Base-by-base conservation (phyloP, 2,797 vertebrate genomes). In the Danio tinwini region DNA sequence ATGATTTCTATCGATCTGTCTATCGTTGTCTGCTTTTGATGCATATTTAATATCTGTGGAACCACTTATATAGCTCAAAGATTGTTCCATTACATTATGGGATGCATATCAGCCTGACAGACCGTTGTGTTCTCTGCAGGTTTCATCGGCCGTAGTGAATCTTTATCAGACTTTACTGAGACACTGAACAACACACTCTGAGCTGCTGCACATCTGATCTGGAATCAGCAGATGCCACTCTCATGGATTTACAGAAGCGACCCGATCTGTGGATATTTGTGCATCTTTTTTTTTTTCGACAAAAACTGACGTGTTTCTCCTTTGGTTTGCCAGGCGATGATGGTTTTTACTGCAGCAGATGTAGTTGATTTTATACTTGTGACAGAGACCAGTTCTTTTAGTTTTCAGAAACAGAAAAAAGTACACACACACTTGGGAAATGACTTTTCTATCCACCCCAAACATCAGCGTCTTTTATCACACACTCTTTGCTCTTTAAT, bases 101-200 rank as follows among this genome's bases (percentile, higher is more conserved):
- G 65, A n/a, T 50, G 65, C 1, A 4, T 12, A 0, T 14, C 12
- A 7, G 6, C 12, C 7, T 6, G 8, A 42, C 29, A 0, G 58
- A 3, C 29, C 68, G 47, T 16, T n/a, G 63, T 59, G 81, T 58
- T n/a, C 9, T 50, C 77, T 77, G 58, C 88, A 99, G 98, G 95
- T 99, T 99, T 92, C 97, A 99, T 84, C 95, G 97, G 89, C 98
- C 98, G 16, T 99, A 94, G 93, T 53, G 61, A 7, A 16, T 14
- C 64, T 29, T 56, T 13, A 47, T 67, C 45, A 1, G 19, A 80
- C n/a, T 45, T 8, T 55, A 13, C 17, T 44, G 61, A 39, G 63
- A 77, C 77, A 37, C 19, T 70, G 58, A 37, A 19, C 42, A 73
- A 76, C 29, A 29, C 1, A 80, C 37, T 69, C 75, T 21, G 29